A percentile compares a stretch with the other conserved stretches of the same genome.
Evolutionary conservation across 2,113 vertebrate genomes (phyloP).

Genomic region (Otocyon megalotis): DNA sequence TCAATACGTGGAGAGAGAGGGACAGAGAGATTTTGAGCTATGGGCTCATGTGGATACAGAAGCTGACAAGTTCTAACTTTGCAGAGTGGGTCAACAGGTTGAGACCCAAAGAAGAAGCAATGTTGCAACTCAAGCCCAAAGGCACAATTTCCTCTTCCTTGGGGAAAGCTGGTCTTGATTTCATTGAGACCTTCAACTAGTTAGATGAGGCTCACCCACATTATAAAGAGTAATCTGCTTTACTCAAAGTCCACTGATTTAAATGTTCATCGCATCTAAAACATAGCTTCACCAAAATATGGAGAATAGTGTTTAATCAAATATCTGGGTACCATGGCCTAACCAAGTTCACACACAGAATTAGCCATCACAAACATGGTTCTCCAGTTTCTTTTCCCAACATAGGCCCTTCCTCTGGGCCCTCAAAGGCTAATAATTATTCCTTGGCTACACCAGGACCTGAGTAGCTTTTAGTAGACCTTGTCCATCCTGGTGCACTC

Average conservation of each 20-base stretch:
- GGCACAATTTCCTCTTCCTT: neutral
- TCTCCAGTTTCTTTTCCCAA: neutral
- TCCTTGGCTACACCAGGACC: neutral
- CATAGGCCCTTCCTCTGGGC: neutral
- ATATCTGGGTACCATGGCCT: neutral
- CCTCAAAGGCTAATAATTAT: neutral
- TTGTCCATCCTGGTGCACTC: fast-evolving
- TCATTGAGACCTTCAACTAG: neutral
- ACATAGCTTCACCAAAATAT: neutral
- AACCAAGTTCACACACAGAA: neutral
- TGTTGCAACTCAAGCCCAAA: neutral
- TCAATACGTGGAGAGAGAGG: too few species aligned
- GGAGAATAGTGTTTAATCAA: neutral
- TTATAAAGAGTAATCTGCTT: neutral
- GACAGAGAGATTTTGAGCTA: neutral
- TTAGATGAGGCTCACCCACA: neutral
- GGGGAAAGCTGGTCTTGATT: neutral
- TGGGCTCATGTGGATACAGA: neutral
- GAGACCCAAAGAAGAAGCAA: neutral
- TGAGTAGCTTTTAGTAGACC: neutral
- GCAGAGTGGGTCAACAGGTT: neutral
- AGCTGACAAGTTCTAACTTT: neutral
- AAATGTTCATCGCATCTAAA: neutral
- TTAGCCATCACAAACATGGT: neutral
- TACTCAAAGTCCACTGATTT: neutral